Base-by-base conservation (phyloP, 1,140 invertebrate species). In the Stratiolaelaps scimitus region DNA sequence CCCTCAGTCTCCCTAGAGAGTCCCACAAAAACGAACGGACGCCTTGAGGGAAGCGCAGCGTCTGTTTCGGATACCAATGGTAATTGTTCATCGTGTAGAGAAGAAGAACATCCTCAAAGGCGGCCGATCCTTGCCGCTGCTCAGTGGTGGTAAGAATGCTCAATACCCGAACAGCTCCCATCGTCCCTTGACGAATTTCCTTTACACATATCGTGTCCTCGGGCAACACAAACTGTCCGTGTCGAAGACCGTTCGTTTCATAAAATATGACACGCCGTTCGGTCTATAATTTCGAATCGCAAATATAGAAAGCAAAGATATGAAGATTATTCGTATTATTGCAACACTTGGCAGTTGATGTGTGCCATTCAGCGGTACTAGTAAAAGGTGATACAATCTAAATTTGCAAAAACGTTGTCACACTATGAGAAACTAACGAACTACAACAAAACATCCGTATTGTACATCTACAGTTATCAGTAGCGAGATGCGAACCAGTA, bases 171-270 rank as follows among this genome's bases (percentile, higher is more conserved):
- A 88, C 74, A 68, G 81, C 78, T 19, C 92, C 74, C 65, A 92
- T 80, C 69, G 85, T 83, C 0, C 43, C 43, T n/a, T 65, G 64
- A 26, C 40, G 64, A 4, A 65, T 15, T 17, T 65, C 4, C 64
- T 64, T 68, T 64, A 68, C 47, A 40, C 34, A 10, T 60, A 66
- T 56, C 56, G 64, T 13, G 47, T 69, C 81, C 77, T 20, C 76
- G 0, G 85, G 83, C 64, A 94, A 73, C 7, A 74, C 73, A 72
- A 93, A 87, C 70, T 90, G 85, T 47, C 86, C 83, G 78, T 93
- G 89, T 70, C 84, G 83, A 15, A 94, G 76, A 5, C 92, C 92
- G 81, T 95, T 95, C 73, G 89, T 92, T 72, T 95, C 92, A 78
- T 92, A 91, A 69, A 93, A 84, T 10, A 83, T 78, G 40, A 93